phyloP scores from a whole-genome alignment of 2,888 invertebrate species.

The Octonoba sinensis region DNA sequence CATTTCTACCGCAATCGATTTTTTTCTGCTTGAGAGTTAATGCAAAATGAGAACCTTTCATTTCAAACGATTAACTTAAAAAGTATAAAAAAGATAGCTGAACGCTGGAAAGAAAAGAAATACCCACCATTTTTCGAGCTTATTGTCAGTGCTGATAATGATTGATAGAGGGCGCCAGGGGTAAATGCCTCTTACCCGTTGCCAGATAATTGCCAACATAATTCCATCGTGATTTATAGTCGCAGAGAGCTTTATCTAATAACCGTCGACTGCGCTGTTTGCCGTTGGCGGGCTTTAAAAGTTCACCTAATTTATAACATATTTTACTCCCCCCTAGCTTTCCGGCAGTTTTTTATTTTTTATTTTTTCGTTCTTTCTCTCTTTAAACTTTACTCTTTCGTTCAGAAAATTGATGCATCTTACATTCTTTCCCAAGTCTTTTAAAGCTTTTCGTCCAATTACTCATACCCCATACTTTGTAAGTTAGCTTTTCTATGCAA shows the following conservation, averaged over 20 bases:
- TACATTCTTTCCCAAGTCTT: constrained; percentile 62
- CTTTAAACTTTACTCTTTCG: constrained; percentile 62
- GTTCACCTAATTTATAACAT: constrained; percentile 64
- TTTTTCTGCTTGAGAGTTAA: constrained; percentile 25
- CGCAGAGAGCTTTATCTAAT: constrained; percentile 64
- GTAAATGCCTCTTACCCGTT: constrained; percentile 65
- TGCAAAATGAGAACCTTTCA: constrained; percentile 46
- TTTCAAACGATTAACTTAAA: constrained; percentile 25
- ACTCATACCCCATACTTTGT: constrained; percentile 50
- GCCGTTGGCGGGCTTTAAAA: constrained; percentile 62
- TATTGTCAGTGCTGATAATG: constrained; percentile 65
- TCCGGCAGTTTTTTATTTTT: neutral
- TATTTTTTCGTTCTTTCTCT: constrained; percentile 41
- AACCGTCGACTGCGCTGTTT: constrained; percentile 62
- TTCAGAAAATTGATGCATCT: constrained; percentile 63
- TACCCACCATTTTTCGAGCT: constrained; percentile 59
- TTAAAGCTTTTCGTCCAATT: constrained; percentile 58
- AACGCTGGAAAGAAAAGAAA: constrained; percentile 27
- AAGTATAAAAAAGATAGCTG: constrained; percentile 26
- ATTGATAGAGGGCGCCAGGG: constrained; percentile 65
- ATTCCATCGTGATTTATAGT: constrained; percentile 64
- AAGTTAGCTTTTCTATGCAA: constrained; percentile 41
- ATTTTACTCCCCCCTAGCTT: constrained; percentile 50
- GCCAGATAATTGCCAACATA: constrained; percentile 65
- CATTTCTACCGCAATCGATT: constrained; percentile 34